These are phyloP conservation scores for Psittacula cyanocephala DNA, from an alignment of 2,113 vertebrate genomes.

Conservation along the genomic window DNA sequence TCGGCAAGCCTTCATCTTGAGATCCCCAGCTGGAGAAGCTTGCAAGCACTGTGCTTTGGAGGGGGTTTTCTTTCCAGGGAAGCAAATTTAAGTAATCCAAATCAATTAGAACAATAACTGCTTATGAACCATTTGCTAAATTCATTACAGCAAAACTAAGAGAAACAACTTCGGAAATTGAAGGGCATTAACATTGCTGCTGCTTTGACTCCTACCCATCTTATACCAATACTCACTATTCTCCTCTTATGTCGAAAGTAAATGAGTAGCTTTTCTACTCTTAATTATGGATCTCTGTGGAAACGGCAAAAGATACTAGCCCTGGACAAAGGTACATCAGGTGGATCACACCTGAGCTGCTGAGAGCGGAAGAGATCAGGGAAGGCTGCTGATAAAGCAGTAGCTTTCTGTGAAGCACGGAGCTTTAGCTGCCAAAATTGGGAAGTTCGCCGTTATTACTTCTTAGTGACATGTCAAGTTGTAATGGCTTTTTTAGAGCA, in stretches of 20 bases:
- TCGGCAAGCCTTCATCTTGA: neutral
- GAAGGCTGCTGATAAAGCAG: neutral
- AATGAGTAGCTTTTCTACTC: neutral
- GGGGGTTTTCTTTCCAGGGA: neutral
- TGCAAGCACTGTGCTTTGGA: neutral
- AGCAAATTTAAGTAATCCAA: neutral
- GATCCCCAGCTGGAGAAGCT: neutral
- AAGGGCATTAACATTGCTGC: neutral
- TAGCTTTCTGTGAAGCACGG: neutral
- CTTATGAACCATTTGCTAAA: neutral
- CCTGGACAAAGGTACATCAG: neutral
- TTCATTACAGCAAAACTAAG: neutral
- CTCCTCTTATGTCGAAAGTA: neutral
- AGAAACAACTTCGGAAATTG: neutral
- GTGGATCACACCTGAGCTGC: neutral
- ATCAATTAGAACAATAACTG: neutral
- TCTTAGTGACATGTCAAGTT: neutral
- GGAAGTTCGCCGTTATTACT: neutral
- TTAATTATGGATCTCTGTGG: too few relatives aligned
- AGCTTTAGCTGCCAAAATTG: neutral
- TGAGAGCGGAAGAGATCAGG: neutral
- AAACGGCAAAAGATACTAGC: neutral
- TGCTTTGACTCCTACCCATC: neutral
- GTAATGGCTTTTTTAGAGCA: neutral
- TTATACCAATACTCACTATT: neutral